Percentiles rank a stretch among this genome's conserved stretches.
These are phyloP conservation scores for Burhinus oedicnemus DNA, from an alignment of 2,113 vertebrate genomes.

Conservation along the genomic window DNA sequence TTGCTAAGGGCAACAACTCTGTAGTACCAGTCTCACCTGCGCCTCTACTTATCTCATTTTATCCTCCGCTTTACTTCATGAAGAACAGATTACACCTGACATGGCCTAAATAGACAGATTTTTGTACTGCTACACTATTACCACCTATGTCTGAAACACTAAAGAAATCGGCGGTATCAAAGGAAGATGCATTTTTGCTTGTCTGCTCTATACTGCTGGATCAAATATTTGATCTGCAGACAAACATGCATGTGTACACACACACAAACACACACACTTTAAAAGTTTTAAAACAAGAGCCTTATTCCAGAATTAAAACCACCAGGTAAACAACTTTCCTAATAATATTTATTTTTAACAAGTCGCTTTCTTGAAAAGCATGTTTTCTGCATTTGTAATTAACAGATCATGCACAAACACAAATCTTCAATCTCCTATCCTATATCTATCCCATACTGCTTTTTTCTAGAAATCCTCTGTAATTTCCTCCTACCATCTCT, in stretches of 20 bases:
- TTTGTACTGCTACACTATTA: not conserved
- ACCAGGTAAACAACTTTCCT: conserved; percentile 1
- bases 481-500: not conserved
- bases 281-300: not conserved
- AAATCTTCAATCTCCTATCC: not conserved
- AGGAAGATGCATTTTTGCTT: not conserved
- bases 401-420: not conserved
- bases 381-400: not conserved
- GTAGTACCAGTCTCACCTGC: not conserved
- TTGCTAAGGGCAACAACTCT: not conserved
- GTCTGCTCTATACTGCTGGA: not conserved
- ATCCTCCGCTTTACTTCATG: not conserved
- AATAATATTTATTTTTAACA: not conserved
- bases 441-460: not conserved
- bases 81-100: not conserved
- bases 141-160: not conserved
- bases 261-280: not conserved
- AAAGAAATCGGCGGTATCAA: not conserved
- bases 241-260: accelerated
- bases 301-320: not conserved
- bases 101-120: not conserved
- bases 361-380: not conserved
- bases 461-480: not conserved
- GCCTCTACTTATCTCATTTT: not conserved
- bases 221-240: not conserved